Base-by-base conservation (phyloP, 2,888 invertebrate species). In the Camptogramma bilineatum region DNA sequence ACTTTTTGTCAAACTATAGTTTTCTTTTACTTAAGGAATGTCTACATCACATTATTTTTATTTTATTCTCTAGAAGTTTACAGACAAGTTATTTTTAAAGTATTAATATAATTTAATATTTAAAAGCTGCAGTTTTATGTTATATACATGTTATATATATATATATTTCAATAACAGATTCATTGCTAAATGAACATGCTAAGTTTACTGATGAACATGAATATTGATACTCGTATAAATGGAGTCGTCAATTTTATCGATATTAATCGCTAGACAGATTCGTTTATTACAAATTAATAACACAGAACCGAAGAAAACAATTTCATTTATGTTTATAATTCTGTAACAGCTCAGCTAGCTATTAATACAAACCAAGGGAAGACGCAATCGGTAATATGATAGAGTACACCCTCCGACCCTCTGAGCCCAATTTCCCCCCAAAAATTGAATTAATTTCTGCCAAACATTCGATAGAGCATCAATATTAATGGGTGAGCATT, bases 351-450 rank as follows among this genome's bases (percentile, higher is more conserved):
- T 79, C 79, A 76, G 63, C 53, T 52, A 50, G 83, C 85, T 86
- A 87, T 90, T 90, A 89, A 87, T 87, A 85, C 77, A 79, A 83
- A 78, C 78, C 80, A 81, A 82, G 80, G 75, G 72, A 85, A 87
- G 84, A 82, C 82, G 85, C 82, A 88, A 87, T 87, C 86, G 76
- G 88, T 90, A 90, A 90, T 88, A 84, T 87, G 88, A 91, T 91
- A 91, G 87, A 85, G 81, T 74, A 75, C 78, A 79, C 85, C 83
- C 75, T 66, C 67, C 56, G 76, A 78, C 76, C 75, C 68, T 76
- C 74, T 77, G 75, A 69, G 75, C 81, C 77, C 73, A 74, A 82
- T 86, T 87, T 84, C 80, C 82, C 84, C 80, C 76, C 79, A 86
- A 87, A 88, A 88, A 89, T 87, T 87, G 85, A 87, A 89, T 89